Conservation (phyloP, 2,797 vertebrate genomes). For the Sebastes glaucus region DNA sequence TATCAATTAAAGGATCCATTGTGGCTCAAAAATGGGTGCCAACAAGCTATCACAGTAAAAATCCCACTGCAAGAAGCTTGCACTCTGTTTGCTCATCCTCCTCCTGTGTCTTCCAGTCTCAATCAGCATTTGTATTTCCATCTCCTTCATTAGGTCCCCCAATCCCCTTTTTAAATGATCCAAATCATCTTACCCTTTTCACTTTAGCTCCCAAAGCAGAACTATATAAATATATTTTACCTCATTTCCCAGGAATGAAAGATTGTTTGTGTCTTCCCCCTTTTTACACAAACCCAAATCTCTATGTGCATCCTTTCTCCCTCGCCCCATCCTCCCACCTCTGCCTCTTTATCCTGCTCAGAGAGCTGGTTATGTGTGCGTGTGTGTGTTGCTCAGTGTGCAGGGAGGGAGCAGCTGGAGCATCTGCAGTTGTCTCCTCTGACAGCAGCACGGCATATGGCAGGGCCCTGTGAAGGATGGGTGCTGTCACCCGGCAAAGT, state of each 20-base stretch:
- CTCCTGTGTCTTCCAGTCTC: background rate
- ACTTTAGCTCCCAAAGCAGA: background rate
- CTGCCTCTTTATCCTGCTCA: constrained; percentile 54
- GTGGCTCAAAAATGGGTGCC: background rate
- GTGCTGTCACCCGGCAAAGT: constrained; percentile 83
- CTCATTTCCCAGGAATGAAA: background rate
- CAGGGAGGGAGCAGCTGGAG: constrained; percentile 79
- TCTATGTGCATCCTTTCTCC: constrained; percentile 11
- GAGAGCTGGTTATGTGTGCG: background rate
- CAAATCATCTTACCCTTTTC: background rate
- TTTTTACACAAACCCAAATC: constrained; percentile 29
- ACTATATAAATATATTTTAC: background rate
- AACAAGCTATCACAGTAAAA: constrained; percentile 16
- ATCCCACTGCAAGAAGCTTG: background rate
- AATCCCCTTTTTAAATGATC: background rate
- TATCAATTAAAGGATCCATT: constrained; percentile 26
- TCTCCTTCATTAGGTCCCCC: background rate
- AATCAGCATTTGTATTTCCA: constrained; percentile 6
- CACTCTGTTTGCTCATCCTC: background rate
- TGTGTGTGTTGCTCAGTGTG: constrained; percentile 38
- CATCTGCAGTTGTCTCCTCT: constrained; percentile 81
- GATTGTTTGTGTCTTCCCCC: background rate
- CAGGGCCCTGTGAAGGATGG: constrained; percentile 83
- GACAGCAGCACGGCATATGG: constrained; percentile 84
- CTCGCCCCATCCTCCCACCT: constrained; percentile 25